These are phyloP conservation scores for Drosophila navojoa DNA, from an alignment of 1,140 invertebrate genomes.

Conservation along the genomic window DNA sequence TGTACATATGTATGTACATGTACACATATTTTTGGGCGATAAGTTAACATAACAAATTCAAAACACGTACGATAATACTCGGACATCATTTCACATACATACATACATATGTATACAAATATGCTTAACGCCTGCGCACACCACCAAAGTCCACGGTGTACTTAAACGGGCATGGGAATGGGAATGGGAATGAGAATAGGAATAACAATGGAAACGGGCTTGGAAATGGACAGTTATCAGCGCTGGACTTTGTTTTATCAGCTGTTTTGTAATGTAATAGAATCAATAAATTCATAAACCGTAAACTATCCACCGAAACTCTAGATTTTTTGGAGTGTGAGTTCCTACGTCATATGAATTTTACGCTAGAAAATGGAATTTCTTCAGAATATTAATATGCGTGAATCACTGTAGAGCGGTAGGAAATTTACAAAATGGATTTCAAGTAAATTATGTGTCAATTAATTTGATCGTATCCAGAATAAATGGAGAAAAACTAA, in stretches of 20 bases:
- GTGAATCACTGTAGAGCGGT: background rate
- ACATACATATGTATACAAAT: no score
- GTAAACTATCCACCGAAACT: conserved; percentile 5
- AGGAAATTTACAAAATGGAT: conserved; percentile 10
- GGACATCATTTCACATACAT: background rate
- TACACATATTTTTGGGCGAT: conserved; percentile 3
- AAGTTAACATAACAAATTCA: conserved; percentile 11
- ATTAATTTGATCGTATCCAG: background rate
- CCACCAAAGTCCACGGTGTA: conserved; percentile 1
- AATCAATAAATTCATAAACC: conserved; percentile 30
- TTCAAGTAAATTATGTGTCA: background rate
- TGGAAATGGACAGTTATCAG: conserved; percentile 24
- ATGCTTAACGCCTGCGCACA: conserved; percentile 32
- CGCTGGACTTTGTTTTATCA: conserved; percentile 28
- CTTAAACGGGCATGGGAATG: background rate
- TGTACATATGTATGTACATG: no score
- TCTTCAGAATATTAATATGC: conserved; percentile 14
- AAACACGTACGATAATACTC: conserved; percentile 12
- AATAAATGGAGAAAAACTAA: conserved; percentile 21
- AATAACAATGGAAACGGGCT: background rate
- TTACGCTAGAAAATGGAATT: conserved; percentile 3
- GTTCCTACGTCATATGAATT: conserved; percentile 4
- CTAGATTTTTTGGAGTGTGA: background rate
- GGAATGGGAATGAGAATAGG: background rate
- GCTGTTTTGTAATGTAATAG: conserved; percentile 29